Evolutionary conservation across 2,888 invertebrate species (phyloP).

Genomic region (Ceratothoa steindachneri): DNA sequence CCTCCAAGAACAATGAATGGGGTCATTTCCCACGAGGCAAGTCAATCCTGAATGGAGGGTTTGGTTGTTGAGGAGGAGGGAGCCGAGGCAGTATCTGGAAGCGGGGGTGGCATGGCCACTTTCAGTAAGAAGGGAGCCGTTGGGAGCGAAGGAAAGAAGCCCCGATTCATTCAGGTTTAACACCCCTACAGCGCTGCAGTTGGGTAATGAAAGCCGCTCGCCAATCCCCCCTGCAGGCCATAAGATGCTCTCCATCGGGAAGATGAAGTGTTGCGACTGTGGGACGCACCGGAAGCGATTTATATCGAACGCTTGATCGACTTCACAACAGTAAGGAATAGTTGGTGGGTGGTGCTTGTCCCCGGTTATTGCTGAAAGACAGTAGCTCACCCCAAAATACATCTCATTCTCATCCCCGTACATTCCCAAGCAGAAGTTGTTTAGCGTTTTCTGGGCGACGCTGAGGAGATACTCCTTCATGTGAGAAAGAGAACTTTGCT

Average conservation of each 20-base stretch:
- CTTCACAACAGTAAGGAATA: background rate
- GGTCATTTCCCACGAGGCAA: background rate
- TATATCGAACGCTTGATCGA: background rate
- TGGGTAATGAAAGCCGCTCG: background rate
- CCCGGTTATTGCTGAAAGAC: background rate
- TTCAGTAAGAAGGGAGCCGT: background rate
- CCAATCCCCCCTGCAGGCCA: background rate
- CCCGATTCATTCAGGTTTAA: background rate
- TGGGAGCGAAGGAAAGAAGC: background rate
- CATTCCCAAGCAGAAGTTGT: background rate
- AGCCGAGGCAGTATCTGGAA: background rate
- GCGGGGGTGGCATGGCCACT: background rate
- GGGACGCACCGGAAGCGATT: background rate
- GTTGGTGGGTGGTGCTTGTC: background rate
- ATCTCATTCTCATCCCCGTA: constrained; percentile 1
- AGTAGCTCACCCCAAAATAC: background rate
- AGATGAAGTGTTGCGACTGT: background rate
- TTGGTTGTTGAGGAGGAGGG: background rate
- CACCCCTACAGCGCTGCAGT: background rate
- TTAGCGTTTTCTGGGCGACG: background rate
- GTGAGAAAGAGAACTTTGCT: background rate
- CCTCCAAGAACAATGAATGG: background rate
- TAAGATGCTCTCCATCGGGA: background rate
- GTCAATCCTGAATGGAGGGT: background rate
- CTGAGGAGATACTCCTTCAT: background rate